Base-by-base conservation (phyloP, 2,113 vertebrate species). In the Cololabis saira region DNA sequence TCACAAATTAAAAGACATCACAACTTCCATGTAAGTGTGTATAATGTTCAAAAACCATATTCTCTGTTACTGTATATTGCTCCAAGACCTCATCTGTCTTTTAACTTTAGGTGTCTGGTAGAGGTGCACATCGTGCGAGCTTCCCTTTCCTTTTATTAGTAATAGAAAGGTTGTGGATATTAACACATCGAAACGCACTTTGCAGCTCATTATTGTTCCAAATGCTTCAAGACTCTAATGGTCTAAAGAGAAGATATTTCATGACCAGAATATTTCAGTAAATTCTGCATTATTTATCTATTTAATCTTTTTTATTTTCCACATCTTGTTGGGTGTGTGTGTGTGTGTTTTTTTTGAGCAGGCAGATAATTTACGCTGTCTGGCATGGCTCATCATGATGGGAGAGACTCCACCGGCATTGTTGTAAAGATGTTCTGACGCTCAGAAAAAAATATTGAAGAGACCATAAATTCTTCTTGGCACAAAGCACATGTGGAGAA, bases 381-480 rank as follows among this genome's bases (percentile, higher is more conserved):
- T 41, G 22, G 37, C 42, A 21, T 68, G 4, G 0, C 48, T 49
- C 13, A 21, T 57, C 2, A 14, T 56, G 21, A 16, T 40, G 16
- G 52, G 60, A 51, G 10, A 1, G 6, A 37, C 33, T 71, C 51
- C 58, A 59, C 44, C 45, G 57, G 2, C 24, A 37, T 43, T 47
- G 55, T n/a, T 42, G 18, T 55, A 62, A 66, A 74, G 43, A 47
- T 44, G 66, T 71, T 75, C 37, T 27, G 49, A 77, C 62, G 44
- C 15, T 47, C 43, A 77, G 59, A 51, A 47, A 65, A n/a, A 68
- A 65, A 47, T 19, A 47, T 33, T 27, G 53, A 16, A 33, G 14
- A 75, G 45, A 43, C 18, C 19, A 80, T 78, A 77, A 84, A 82
- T 72, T 70, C 16, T 43, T 58, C 43, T 56, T 14, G 18, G 65